Conservation (phyloP, 2,888 invertebrate genomes). For the Polyommatus icarus region DNA sequence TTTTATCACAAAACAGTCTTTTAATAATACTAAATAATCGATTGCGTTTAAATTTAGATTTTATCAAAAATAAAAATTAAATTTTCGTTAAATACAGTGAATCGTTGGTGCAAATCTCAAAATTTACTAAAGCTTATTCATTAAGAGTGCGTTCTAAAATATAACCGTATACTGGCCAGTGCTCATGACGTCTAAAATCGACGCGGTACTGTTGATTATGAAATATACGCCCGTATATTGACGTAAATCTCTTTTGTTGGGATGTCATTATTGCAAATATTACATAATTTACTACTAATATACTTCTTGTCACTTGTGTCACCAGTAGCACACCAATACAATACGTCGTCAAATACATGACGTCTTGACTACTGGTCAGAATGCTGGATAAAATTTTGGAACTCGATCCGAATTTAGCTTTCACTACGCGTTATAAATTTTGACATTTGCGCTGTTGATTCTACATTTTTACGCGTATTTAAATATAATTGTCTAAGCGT, state of each 20-base stretch:
- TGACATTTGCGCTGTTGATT: background rate
- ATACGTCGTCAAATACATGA: background rate
- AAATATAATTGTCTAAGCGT: constrained; percentile 5
- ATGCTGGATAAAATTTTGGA: too few relatives aligned
- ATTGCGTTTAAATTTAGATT: constrained; percentile 26
- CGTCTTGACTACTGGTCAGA: too few relatives aligned
- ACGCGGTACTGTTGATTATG: too few relatives aligned
- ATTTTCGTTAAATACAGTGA: background rate
- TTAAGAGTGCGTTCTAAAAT: background rate
- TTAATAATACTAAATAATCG: constrained; percentile 21
- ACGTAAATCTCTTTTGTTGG: too few relatives aligned
- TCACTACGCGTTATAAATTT: background rate
- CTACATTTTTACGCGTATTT: background rate
- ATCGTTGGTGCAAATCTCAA: background rate
- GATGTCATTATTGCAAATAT: too few relatives aligned
- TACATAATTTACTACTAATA: too few relatives aligned
- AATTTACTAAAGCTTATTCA: background rate
- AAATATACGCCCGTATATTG: too few relatives aligned
- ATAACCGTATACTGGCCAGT: background rate
- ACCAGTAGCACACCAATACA: too few relatives aligned
- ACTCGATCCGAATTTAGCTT: background rate
- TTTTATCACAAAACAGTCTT: constrained; percentile 30
- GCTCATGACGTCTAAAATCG: background rate
- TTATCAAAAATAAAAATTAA: constrained; percentile 6
- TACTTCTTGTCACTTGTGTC: too few relatives aligned